phyloP scores from a whole-genome alignment of 2,797 vertebrate species.

The Dallia pectoralis region DNA sequence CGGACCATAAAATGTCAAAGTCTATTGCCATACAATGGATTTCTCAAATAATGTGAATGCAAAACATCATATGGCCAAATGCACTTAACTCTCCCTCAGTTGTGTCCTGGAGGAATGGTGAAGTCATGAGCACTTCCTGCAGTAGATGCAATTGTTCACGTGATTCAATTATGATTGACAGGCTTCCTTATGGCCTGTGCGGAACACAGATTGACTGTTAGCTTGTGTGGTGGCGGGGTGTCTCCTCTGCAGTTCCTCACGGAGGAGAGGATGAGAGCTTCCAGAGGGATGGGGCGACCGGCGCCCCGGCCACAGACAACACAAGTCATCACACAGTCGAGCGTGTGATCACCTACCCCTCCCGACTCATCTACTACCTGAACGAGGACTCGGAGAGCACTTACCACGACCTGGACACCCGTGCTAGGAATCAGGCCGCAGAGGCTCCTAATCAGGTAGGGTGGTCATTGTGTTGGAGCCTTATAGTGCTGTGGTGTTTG shows the following conservation, averaged over 20 bases:
- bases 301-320: conserved; percentile 72
- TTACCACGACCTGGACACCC: conserved; percentile 92
- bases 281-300: conserved; percentile 73
- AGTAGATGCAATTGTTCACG: conserved; percentile 38
- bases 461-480: background rate
- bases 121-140: conserved; percentile 31
- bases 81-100: conserved; percentile 6
- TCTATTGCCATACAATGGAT: conserved; percentile 1
- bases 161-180: conserved; percentile 47
- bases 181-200: conserved; percentile 27
- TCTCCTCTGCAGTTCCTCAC: conserved; percentile 58
- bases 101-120: conserved; percentile 28
- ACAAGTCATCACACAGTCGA: conserved; percentile 74
- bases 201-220: conserved; percentile 30
- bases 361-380: conserved; percentile 93
- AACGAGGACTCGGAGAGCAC: conserved; percentile 93
- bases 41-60: background rate
- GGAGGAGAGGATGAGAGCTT: conserved; percentile 68
- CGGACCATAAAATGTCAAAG: conserved; percentile 7
- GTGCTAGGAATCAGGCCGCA: conserved; percentile 81
- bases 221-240: conserved; percentile 34
- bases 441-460: conserved; percentile 80
- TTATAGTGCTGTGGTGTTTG: background rate
- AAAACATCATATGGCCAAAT: background rate
- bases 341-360: conserved; percentile 88